phyloP scores from a whole-genome alignment of 2,797 vertebrate species.

The Gouania willdenowi region DNA sequence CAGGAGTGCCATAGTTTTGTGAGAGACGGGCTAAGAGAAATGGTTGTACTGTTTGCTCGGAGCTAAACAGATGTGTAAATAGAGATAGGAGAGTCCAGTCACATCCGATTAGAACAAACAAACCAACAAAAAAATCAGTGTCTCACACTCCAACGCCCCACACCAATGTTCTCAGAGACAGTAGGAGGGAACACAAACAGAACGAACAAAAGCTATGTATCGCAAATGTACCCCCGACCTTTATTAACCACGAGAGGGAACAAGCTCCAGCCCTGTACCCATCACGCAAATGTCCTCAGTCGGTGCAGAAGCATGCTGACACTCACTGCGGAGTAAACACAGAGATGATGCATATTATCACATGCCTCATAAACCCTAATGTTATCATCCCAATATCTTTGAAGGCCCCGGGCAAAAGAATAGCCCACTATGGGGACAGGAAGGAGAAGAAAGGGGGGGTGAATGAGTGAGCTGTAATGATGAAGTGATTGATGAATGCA shows the following conservation, averaged over 20 bases:
- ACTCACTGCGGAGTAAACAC: conserved; percentile 43
- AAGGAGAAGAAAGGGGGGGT: conserved; percentile 20
- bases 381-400: conserved; percentile 45
- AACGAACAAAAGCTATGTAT: conserved; percentile 28
- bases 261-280: conserved; percentile 9
- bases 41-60: conserved; percentile 61
- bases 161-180: conserved; percentile 16
- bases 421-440: conserved; percentile 28
- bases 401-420: conserved; percentile 31
- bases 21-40: neutral
- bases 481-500: conserved; percentile 73
- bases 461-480: conserved; percentile 38
- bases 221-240: conserved; percentile 9
- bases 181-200: conserved; percentile 26
- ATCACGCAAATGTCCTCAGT: conserved; percentile 19
- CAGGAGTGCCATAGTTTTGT: neutral
- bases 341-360: conserved; percentile 55
- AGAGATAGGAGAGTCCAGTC: conserved; percentile 59
- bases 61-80: conserved; percentile 72
- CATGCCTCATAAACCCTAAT: conserved; percentile 65
- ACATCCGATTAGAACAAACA: conserved; percentile 63
- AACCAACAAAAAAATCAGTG: conserved; percentile 44
- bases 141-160: conserved; percentile 16
- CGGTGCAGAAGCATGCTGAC: conserved; percentile 7
- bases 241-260: conserved; percentile 29